These are phyloP conservation scores for Uloborus plumipes DNA, from an alignment of 2,888 invertebrate genomes.

Conservation along the genomic window DNA sequence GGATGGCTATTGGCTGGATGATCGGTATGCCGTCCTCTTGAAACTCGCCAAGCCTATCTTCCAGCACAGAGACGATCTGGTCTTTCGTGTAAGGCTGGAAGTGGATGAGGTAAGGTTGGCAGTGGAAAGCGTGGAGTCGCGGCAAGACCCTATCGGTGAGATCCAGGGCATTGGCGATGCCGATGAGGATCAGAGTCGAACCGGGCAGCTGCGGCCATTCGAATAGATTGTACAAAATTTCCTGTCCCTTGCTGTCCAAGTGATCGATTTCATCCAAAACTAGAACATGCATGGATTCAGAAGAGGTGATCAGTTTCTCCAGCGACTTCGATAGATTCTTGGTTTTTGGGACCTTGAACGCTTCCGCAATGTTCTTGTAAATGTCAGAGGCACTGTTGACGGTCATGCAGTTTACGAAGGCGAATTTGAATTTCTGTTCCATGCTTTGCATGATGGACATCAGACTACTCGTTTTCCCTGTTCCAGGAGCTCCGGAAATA, in stretches of 20 bases:
- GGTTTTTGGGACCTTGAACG: conserved; percentile 76
- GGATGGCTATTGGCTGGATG: conserved; percentile 86
- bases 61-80: conserved; percentile 89
- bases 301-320: conserved; percentile 77
- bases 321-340: conserved; percentile 78
- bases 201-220: conserved; percentile 86
- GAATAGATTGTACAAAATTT: conserved; percentile 91
- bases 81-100: conserved; percentile 92
- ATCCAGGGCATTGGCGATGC: conserved; percentile 96
- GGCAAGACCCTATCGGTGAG: conserved; percentile 91
- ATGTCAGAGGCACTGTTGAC: conserved; percentile 86
- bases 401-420: conserved; percentile 90
- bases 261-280: conserved; percentile 97
- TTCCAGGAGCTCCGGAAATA: conserved; percentile 96
- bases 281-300: conserved; percentile 74
- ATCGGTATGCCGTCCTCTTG: conserved; percentile 73
- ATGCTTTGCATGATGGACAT: conserved; percentile 74
- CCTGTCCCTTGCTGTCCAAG: conserved; percentile 81
- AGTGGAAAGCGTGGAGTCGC: conserved; percentile 80
- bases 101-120: conserved; percentile 78
- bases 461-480: conserved; percentile 93
- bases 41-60: conserved; percentile 77
- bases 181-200: conserved; percentile 84
- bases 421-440: conserved; percentile 75
- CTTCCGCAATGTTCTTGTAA: conserved; percentile 82